Conservation (phyloP, 2,888 invertebrate species). For the Cantharis lateralis region DNA sequence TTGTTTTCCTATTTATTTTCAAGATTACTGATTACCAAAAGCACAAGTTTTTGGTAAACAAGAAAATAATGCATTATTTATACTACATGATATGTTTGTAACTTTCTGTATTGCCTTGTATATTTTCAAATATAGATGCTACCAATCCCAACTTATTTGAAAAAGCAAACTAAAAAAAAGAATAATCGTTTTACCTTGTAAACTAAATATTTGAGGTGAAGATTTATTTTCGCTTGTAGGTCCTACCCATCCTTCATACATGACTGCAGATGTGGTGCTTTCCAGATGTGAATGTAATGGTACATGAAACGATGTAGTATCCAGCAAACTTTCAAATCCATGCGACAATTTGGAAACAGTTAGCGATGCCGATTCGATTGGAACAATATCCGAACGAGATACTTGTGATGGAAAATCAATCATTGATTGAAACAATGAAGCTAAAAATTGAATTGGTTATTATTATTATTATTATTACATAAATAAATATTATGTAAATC, state of each 20-base stretch:
- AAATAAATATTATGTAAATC: neutral
- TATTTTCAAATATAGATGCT: neutral
- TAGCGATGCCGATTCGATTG: constrained; percentile 48
- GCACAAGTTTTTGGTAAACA: too few species aligned
- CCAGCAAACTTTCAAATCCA: constrained; percentile 31
- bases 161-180: neutral
- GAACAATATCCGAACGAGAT: constrained; percentile 42
- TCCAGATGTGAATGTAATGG: constrained; percentile 46
- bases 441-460: constrained; percentile 36
- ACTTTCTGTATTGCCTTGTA: too few species aligned
- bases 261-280: constrained; percentile 44
- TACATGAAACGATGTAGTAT: constrained; percentile 40
- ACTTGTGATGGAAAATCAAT: constrained; percentile 47
- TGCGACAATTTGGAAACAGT: constrained; percentile 33
- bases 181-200: constrained; percentile 61
- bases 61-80: too few species aligned
- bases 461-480: neutral
- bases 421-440: constrained; percentile 47
- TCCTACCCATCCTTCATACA: constrained; percentile 52
- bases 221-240: constrained; percentile 44
- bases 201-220: constrained; percentile 61
- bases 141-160: neutral
- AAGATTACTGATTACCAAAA: too few species aligned
- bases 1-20: too few species aligned
- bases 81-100: too few species aligned